These are phyloP conservation scores for Chaetodon trifascialis DNA, from an alignment of 2,113 vertebrate genomes.

Conservation along the genomic window DNA sequence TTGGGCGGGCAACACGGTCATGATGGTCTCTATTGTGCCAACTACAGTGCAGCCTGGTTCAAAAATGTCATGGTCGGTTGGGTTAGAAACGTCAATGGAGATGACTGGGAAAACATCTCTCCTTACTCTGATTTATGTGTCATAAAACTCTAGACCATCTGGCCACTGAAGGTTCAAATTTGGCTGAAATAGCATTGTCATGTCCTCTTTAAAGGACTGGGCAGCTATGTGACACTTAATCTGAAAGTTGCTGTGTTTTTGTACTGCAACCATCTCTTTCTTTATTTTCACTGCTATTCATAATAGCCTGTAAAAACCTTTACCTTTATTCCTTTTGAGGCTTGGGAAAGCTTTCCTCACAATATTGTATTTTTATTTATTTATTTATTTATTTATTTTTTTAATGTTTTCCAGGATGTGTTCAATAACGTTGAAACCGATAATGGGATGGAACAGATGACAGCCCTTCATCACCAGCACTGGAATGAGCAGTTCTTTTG, in stretches of 20 bases:
- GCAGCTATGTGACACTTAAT: not conserved
- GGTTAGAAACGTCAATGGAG: no score
- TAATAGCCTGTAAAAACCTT: conserved; percentile 29
- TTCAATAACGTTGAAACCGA: conserved; percentile 58
- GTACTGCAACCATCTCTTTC: not conserved
- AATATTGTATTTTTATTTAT: no score
- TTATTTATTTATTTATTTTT: conserved; percentile 1
- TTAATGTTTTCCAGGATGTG: conserved; percentile 23
- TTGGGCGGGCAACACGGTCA: conserved; percentile 3
- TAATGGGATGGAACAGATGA: conserved; percentile 21
- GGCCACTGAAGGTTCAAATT: conserved; percentile 31
- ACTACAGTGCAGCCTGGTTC: no score
- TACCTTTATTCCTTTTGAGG: conserved; percentile 20
- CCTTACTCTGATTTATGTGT: no score
- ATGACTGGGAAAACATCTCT: no score
- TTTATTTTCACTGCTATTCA: not conserved
- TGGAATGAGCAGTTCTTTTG: conserved; percentile 24
- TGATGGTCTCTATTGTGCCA: no score
- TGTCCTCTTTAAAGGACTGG: conserved; percentile 29
- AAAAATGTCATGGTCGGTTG: no score
- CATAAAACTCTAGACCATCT: no score
- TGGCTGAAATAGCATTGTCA: conserved; percentile 22
- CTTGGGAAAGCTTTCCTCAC: conserved; percentile 16
- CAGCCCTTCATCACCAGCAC: conserved; percentile 49
- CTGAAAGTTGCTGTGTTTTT: not conserved